Conservation (phyloP, 2,113 vertebrate genomes). For the Lipophrys pholis region DNA sequence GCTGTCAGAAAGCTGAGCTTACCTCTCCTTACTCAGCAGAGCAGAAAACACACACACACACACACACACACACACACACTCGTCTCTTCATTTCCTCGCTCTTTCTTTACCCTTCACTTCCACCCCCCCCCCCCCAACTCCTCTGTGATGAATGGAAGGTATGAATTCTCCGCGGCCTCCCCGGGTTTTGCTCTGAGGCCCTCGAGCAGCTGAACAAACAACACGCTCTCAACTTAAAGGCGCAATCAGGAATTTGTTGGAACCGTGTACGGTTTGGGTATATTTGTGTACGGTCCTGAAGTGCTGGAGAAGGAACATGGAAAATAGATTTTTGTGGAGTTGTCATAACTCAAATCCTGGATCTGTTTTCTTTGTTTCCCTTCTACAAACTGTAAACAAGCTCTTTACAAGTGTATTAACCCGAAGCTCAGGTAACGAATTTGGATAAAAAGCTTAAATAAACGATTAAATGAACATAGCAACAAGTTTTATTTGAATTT, state of each 20-base stretch:
- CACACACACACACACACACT: constrained; percentile 42
- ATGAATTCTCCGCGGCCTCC: constrained; percentile 83
- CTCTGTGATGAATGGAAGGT: constrained; percentile 82
- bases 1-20: constrained; percentile 71
- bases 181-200: constrained; percentile 78
- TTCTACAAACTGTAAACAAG: constrained; percentile 51
- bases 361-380: constrained; percentile 1
- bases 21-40: constrained; percentile 78
- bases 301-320: constrained; percentile 48
- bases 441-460: constrained; percentile 38
- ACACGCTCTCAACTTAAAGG: constrained; percentile 68
- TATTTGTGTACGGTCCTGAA: constrained; percentile 65
- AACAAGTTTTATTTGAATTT: background rate
- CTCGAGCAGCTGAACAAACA: constrained; percentile 86
- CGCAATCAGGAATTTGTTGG: constrained; percentile 75
- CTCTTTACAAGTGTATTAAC: constrained; percentile 38
- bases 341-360: constrained; percentile 47
- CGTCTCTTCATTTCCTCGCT: constrained; percentile 77
- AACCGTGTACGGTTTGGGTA: constrained; percentile 59
- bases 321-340: constrained; percentile 52
- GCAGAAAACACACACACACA: constrained; percentile 48
- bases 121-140: constrained; percentile 26
- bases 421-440: constrained; percentile 47
- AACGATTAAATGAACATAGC: constrained; percentile 57
- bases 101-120: constrained; percentile 59